Conservation (phyloP, 2,797 vertebrate genomes). For the Gastrophryne carolinensis region DNA sequence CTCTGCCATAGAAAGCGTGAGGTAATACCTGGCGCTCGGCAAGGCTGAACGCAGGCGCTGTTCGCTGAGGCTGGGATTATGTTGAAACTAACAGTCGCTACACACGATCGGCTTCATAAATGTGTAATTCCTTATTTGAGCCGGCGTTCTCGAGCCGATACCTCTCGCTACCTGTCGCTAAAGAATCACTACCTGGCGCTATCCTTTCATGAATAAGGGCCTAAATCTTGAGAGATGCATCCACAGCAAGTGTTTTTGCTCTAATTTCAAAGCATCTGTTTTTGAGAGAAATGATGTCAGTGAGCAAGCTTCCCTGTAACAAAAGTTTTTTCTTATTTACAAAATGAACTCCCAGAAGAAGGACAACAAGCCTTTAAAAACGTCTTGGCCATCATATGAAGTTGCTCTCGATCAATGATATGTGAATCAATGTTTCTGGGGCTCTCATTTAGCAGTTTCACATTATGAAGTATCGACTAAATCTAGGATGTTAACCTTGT, state of each 20-base stretch:
- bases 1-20: too few species aligned
- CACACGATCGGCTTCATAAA: too few species aligned
- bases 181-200: too few species aligned
- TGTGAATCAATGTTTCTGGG: conserved; percentile 51
- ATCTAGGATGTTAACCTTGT: conserved; percentile 49
- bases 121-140: too few species aligned
- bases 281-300: conserved; percentile 41
- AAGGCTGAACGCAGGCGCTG: too few species aligned
- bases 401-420: conserved; percentile 48
- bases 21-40: too few species aligned
- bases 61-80: too few species aligned
- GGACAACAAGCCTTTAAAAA: conserved; percentile 45
- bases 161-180: too few species aligned
- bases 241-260: neutral
- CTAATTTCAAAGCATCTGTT: neutral
- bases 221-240: neutral
- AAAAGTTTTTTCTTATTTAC: conserved; percentile 24
- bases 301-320: conserved; percentile 25
- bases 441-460: conserved; percentile 52
- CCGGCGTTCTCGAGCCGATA: too few species aligned
- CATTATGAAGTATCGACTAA: conserved; percentile 52
- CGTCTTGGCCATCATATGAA: conserved; percentile 41
- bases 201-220: too few species aligned
- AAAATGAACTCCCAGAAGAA: conserved; percentile 51
- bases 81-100: too few species aligned